Evolutionary conservation across 2,113 vertebrate species (phyloP), one percentile per base, ranked within the genome.

Genomic region (Sturnus vulgaris): DNA sequence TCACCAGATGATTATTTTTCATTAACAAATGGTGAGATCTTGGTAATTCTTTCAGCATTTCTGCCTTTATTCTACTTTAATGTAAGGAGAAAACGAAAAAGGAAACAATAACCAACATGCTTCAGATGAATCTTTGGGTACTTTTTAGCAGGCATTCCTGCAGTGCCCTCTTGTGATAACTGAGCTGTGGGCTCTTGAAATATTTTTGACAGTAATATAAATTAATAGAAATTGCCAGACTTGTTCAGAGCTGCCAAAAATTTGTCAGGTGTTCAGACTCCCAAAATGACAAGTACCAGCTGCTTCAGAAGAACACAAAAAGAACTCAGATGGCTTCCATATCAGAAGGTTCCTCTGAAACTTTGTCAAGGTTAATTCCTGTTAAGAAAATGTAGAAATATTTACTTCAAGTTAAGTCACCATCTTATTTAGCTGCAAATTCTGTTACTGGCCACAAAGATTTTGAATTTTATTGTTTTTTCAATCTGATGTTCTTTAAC

Each of bases 161-260:
- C 28, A 91, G 80, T 84, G 89, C 83, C 92, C 92, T 92, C 83
- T 86, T 93, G 60, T 95, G 89, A 68, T 87, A 89, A 86, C 24
- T 78, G 44, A 88, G 28, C 31, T 60, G 8, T 68, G 68, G 40
- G 53, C 28, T 60, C 81, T 75, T 82, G 20, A 79, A 88, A 76
- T 30, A 10, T 27, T 27, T 68, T 65, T 76, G 49, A 69, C 15
- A 61, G n/a, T 21, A 76, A 76, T 56, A 70, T 4, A 66, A 79
- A 81, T 33, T 89, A 86, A 88, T 53, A 79, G n/a, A 70, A 76
- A 69, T 85, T 72, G 9, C 10, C 69, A 92, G 49, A 27, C 37
- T 53, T n/a, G 17, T 56, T 61, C 31, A 81, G 56, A 84, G 15
- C 39, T 66, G 68, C 60, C 86, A 92, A 83, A 92, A 83, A n/a